phyloP scores from a whole-genome alignment of 2,797 vertebrate genomes.

The Margarornis squamiger region DNA sequence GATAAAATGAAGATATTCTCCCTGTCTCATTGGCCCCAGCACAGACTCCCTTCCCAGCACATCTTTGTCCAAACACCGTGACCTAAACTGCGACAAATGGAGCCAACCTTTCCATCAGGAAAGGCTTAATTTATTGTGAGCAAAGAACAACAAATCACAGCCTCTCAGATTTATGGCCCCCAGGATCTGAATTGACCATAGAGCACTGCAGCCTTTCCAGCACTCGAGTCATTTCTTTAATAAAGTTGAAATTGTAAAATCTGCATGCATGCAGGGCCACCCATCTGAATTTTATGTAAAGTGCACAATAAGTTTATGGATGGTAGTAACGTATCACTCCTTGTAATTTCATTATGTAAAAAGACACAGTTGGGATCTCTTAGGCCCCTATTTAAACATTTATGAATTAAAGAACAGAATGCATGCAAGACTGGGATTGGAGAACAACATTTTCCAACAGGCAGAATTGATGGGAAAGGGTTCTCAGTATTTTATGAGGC shows the following conservation, averaged over 20 bases:
- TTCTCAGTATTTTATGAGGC: not conserved
- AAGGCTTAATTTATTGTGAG: constrained; percentile 74
- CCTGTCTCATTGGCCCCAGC: not conserved
- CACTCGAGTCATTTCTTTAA: constrained; percentile 83
- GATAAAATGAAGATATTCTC: not conserved
- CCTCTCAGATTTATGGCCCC: constrained; percentile 82
- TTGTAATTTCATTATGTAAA: constrained; percentile 87
- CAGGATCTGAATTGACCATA: constrained; percentile 78
- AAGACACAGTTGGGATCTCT: constrained; percentile 62
- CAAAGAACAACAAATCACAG: constrained; percentile 72
- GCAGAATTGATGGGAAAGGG: not conserved
- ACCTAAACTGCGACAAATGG: constrained; percentile 45
- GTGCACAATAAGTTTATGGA: constrained; percentile 78
- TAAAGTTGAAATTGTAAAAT: constrained; percentile 85
- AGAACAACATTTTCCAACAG: not conserved
- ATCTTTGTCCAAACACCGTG: constrained; percentile 34
- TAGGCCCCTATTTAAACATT: not conserved
- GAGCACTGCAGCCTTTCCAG: constrained; percentile 73
- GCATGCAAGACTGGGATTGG: constrained; percentile 67
- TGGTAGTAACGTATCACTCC: constrained; percentile 74
- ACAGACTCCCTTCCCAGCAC: not conserved
- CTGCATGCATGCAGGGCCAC: constrained; percentile 77
- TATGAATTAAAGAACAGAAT: constrained; percentile 58
- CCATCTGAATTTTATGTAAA: constrained; percentile 85
- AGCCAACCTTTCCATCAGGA: constrained; percentile 68